Percentiles rank a stretch among this genome's conserved stretches.
Evolutionary conservation across 2,113 vertebrate species (phyloP).

Genomic region (Indri indri): DNA sequence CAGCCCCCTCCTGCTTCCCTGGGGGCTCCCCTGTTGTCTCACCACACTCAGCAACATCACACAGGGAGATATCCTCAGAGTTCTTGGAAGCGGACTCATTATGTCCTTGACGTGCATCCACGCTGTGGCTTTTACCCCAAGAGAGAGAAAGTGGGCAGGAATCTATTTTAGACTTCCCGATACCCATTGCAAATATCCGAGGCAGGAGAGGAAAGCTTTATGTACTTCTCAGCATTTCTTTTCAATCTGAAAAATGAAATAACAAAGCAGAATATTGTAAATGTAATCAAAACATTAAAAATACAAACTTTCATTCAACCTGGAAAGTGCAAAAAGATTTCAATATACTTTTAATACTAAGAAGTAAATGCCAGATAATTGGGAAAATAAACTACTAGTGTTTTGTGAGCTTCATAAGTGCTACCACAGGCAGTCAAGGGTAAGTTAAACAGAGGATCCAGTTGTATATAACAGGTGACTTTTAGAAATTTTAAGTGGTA

Average conservation of each 20-base stretch:
- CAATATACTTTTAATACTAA: background rate
- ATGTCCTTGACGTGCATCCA: background rate
- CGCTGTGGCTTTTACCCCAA: slow-evolving; percentile 33
- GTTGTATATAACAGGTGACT: background rate
- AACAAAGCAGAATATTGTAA: slow-evolving; percentile 29
- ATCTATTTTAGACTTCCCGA: slow-evolving; percentile 58
- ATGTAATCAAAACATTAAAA: slow-evolving; percentile 7
- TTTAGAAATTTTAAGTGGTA: background rate
- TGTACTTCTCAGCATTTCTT: slow-evolving; percentile 31
- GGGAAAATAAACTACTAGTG: background rate
- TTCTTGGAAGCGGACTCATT: slow-evolving; percentile 9
- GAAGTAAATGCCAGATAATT: background rate
- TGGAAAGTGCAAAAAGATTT: background rate
- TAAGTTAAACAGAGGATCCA: background rate
- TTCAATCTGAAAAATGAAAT: slow-evolving; percentile 53
- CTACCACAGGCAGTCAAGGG: background rate
- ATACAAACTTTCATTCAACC: slow-evolving; percentile 10
- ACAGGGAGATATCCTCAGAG: background rate
- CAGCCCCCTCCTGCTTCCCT: background rate
- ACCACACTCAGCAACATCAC: accelerated
- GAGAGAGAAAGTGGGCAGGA: background rate
- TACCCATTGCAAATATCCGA: background rate
- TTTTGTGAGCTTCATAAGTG: background rate
- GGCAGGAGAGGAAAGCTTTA: background rate
- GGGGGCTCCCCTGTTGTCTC: accelerated